Conservation (phyloP, 2,797 vertebrate genomes). For the Leptodactylus fallax region DNA sequence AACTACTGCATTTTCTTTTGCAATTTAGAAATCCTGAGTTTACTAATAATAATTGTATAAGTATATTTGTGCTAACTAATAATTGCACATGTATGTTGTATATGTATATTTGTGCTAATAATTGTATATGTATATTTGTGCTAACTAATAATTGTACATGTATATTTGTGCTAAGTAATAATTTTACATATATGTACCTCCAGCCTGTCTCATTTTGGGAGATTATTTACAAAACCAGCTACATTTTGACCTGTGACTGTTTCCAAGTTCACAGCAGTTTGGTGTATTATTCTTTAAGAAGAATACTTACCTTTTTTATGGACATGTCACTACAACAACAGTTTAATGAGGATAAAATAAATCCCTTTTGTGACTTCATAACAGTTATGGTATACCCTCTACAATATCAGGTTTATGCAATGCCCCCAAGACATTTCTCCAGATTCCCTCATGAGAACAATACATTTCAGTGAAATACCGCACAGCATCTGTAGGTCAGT, state of each 20-base stretch:
- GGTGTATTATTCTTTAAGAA: not conserved
- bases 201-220: too few species aligned
- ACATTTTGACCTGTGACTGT: not conserved
- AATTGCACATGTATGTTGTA: not conserved
- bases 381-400: slow-evolving; percentile 42
- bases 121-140: too few species aligned
- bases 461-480: slow-evolving; percentile 51
- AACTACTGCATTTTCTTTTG: not conserved
- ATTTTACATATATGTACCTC: not conserved
- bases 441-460: slow-evolving; percentile 48
- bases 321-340: slow-evolving; percentile 37
- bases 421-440: slow-evolving; percentile 45
- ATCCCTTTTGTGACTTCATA: slow-evolving; percentile 48
- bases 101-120: too few species aligned
- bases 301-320: slow-evolving; percentile 28
- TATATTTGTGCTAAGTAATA: not conserved
- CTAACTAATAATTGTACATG: too few species aligned
- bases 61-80: not conserved
- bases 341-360: slow-evolving; percentile 46
- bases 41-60: not conserved
- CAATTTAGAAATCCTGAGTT: not conserved
- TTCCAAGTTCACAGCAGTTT: slow-evolving; percentile 5
- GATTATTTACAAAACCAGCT: not conserved
- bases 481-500: slow-evolving; percentile 49
- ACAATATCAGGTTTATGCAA: slow-evolving; percentile 56